Conservation (phyloP, 2,113 vertebrate genomes). For the Pseudopipra pipra region DNA sequence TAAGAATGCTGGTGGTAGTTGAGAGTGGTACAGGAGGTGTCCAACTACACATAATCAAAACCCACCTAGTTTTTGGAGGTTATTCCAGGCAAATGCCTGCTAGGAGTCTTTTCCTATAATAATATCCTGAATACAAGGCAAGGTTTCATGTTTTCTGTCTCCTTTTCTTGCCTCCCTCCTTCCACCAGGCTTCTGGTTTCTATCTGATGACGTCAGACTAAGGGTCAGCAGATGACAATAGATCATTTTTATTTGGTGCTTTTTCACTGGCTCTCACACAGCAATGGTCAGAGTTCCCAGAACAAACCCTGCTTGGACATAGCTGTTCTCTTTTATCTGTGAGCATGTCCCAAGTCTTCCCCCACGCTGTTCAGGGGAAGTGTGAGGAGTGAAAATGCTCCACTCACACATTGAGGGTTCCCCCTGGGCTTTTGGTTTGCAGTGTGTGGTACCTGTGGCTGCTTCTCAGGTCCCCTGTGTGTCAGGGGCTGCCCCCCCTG, state of each 20-base stretch:
- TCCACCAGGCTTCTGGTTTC: not conserved
- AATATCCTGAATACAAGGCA: not conserved
- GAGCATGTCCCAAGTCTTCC: not conserved
- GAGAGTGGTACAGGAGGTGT: not conserved
- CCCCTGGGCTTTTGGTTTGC: not conserved
- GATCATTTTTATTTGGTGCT: not conserved
- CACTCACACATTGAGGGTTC: not conserved
- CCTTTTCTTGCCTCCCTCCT: not conserved
- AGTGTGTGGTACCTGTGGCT: not conserved
- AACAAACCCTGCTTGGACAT: not conserved
- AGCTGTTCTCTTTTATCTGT: not conserved
- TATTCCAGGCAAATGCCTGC: not conserved
- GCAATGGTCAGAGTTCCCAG: not conserved
- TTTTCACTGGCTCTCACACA: not conserved
- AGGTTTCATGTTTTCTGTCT: not conserved
- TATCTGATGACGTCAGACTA: not conserved
- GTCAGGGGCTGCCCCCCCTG: fast-evolving
- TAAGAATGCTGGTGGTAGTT: not conserved
- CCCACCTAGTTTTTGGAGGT: not conserved
- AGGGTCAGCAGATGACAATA: not conserved
- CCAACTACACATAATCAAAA: not conserved
- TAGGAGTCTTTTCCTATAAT: not conserved
- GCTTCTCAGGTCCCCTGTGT: not conserved
- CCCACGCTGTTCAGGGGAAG: too few relatives aligned
- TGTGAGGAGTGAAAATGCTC: not conserved